Percentiles rank a stretch among this genome's conserved stretches.
Evolutionary conservation across 2,797 vertebrate species (phyloP).

Genomic region (Glossophaga mutica): DNA sequence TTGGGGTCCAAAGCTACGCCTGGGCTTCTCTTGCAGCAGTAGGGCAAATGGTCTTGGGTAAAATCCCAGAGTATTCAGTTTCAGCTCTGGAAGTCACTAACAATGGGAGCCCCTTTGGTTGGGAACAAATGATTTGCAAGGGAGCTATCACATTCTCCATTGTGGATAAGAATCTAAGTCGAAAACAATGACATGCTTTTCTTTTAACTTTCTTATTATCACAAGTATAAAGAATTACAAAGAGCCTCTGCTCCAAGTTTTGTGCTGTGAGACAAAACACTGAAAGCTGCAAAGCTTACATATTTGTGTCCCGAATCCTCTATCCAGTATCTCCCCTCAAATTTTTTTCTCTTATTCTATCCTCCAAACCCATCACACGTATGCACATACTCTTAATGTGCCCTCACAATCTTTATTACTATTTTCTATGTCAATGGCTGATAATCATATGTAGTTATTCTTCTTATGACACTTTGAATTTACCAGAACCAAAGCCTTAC

Average conservation of each 20-base stretch:
- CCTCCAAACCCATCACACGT: background rate
- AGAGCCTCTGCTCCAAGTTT: background rate
- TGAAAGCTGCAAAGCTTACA: background rate
- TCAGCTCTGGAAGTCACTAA: background rate
- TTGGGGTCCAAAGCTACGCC: background rate
- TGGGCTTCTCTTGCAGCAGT: background rate
- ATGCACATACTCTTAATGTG: background rate
- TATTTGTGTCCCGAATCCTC: background rate
- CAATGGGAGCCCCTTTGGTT: background rate
- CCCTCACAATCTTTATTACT: background rate
- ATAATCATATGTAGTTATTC: background rate
- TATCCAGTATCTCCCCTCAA: background rate
- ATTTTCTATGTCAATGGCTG: background rate
- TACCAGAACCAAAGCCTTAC: background rate
- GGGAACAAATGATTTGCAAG: constrained; percentile 45
- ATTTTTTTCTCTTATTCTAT: background rate
- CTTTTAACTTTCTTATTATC: constrained; percentile 22
- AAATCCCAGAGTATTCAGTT: constrained; percentile 31
- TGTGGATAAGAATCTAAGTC: constrained; percentile 24
- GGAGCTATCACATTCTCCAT: background rate
- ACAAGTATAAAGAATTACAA: background rate
- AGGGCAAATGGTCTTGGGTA: background rate
- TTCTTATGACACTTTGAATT: background rate
- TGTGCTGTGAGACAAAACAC: background rate
- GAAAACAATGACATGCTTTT: constrained; percentile 38